Conservation (phyloP, 2,797 vertebrate species). For the Tragopan temminckii region DNA sequence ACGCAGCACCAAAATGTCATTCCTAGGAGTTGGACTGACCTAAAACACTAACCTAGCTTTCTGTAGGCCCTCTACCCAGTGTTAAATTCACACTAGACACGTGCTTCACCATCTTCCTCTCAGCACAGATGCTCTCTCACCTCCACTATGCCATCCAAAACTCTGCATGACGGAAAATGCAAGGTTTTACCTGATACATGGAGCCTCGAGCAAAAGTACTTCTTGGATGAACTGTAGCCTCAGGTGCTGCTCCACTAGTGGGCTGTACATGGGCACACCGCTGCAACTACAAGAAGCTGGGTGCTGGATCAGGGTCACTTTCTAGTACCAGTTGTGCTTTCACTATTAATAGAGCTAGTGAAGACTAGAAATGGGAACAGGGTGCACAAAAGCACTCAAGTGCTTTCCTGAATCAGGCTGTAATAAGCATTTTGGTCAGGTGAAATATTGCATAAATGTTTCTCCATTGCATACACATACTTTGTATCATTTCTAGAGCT, state of each 20-base stretch:
- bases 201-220: not conserved
- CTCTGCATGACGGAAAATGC: not conserved
- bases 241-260: not conserved
- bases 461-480: constrained; percentile 15
- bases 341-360: not conserved
- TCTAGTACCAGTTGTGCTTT: not conserved
- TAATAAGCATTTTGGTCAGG: not conserved
- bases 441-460: not conserved
- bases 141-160: not conserved
- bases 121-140: fast-evolving
- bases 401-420: not conserved
- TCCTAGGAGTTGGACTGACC: not conserved
- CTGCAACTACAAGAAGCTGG: not conserved
- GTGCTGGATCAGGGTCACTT: not conserved
- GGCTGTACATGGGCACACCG: not conserved
- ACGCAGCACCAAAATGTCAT: not conserved
- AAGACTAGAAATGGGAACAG: not conserved
- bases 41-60: not conserved
- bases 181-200: not conserved
- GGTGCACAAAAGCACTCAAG: not conserved
- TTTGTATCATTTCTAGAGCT: constrained; percentile 1
- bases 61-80: not conserved
- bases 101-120: not conserved
- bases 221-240: not conserved
- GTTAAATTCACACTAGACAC: not conserved